These are phyloP conservation scores for Rhopalosiphum nymphaeae DNA, from an alignment of 2,888 invertebrate genomes.

Conservation along the genomic window DNA sequence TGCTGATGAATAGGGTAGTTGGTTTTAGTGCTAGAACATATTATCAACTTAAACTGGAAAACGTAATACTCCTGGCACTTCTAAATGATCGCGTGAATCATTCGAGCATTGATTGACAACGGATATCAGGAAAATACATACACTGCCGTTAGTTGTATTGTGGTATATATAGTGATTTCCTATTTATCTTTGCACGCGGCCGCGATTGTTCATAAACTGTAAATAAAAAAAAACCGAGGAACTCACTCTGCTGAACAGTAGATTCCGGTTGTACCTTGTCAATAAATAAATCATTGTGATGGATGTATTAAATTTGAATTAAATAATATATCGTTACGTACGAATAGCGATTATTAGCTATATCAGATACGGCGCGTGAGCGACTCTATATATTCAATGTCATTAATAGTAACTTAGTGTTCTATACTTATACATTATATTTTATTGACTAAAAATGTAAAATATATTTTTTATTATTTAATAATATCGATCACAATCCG, in stretches of 20 bases:
- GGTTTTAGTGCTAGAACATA: not conserved
- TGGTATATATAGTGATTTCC: not conserved
- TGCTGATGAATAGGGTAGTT: not conserved
- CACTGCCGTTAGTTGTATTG: not conserved
- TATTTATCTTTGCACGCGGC: not conserved
- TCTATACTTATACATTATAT: not conserved
- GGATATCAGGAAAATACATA: not conserved
- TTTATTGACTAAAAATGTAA: not conserved
- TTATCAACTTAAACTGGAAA: not conserved
- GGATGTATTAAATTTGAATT: not conserved
- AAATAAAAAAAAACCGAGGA: not conserved
- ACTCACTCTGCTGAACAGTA: not conserved
- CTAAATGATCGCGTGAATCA: not conserved
- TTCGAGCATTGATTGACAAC: not conserved
- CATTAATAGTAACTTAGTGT: not conserved
- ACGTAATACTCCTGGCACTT: not conserved
- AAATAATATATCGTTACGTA: not conserved
- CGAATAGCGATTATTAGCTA: not conserved
- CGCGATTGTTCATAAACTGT: not conserved
- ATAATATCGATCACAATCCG: not conserved
- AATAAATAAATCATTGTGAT: not conserved
- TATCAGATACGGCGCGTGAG: not conserved
- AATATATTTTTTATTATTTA: not conserved
- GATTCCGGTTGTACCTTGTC: not conserved
- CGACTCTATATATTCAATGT: not conserved